Evolutionary conservation across 2,888 invertebrate species (phyloP).

Genomic region (Onthophagus sagittarius): DNA sequence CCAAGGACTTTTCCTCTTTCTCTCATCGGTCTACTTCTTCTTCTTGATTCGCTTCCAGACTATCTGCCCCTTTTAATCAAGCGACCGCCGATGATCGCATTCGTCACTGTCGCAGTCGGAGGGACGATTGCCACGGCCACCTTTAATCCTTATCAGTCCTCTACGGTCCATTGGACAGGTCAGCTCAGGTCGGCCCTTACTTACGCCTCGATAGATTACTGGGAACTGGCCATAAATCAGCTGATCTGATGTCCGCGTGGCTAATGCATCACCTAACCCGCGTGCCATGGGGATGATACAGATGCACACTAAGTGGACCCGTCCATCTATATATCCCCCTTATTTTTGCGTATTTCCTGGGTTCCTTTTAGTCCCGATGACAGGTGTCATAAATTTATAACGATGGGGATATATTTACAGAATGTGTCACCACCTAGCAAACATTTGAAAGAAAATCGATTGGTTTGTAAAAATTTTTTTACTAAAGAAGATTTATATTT

Average conservation of each 20-base stretch:
- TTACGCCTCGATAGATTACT: constrained; percentile 39
- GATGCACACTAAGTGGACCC: neutral
- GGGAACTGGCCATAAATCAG: constrained; percentile 42
- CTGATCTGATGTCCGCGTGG: constrained; percentile 16
- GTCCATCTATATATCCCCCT: neutral
- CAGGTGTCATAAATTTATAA: neutral
- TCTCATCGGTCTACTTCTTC: constrained; percentile 23
- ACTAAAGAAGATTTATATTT: no score
- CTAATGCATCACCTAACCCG: constrained; percentile 7
- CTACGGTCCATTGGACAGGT: constrained; percentile 46
- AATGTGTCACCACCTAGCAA: neutral
- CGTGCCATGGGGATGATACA: neutral
- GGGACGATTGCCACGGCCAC: constrained; percentile 34
- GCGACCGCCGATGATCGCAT: constrained; percentile 45
- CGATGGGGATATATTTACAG: neutral
- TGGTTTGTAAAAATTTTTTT: neutral
- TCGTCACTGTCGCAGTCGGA: constrained; percentile 43
- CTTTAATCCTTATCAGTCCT: constrained; percentile 44
- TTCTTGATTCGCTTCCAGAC: constrained; percentile 17
- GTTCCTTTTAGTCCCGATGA: neutral
- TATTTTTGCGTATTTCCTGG: neutral
- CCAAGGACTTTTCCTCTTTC: constrained; percentile 18
- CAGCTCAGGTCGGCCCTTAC: constrained; percentile 39
- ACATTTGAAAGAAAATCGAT: neutral
- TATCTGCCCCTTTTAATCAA: constrained; percentile 46